These are phyloP conservation scores for Parasteatoda tepidariorum DNA, from an alignment of 1,140 invertebrate genomes.

Conservation along the genomic window DNA sequence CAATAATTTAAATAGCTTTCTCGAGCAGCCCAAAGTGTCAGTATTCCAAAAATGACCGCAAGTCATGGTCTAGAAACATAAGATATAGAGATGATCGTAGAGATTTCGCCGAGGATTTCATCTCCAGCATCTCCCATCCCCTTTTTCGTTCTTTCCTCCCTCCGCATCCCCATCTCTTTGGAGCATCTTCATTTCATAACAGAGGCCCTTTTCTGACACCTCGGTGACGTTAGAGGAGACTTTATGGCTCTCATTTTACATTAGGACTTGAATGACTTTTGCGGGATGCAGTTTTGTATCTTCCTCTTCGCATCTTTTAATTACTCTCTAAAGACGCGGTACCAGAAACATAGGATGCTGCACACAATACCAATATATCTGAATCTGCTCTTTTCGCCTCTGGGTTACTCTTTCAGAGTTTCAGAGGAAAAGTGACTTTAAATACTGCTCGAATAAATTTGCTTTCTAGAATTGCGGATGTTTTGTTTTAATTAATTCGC, in stretches of 20 bases:
- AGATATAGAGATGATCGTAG: neutral
- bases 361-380: slow-evolving; percentile 58
- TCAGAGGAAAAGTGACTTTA: slow-evolving; percentile 14
- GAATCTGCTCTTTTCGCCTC: slow-evolving; percentile 35
- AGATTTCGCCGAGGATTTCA: slow-evolving; percentile 12
- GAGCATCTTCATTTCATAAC: slow-evolving; percentile 25
- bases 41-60: neutral
- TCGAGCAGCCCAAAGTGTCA: no score
- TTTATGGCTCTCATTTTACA: slow-evolving; percentile 53
- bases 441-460: neutral
- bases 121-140: neutral
- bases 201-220: slow-evolving; percentile 28
- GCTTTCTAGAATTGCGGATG: neutral
- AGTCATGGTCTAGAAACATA: neutral
- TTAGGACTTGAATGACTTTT: slow-evolving; percentile 58
- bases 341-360: slow-evolving; percentile 21
- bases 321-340: slow-evolving; percentile 54
- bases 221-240: slow-evolving; percentile 29
- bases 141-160: neutral
- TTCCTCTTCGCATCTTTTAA: slow-evolving; percentile 55
- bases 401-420: neutral
- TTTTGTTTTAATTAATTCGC: no score
- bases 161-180: neutral
- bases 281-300: neutral
- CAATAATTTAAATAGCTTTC: no score